These are phyloP conservation scores for Coturnix japonica DNA, from an alignment of 2,113 vertebrate genomes.

Conservation along the genomic window DNA sequence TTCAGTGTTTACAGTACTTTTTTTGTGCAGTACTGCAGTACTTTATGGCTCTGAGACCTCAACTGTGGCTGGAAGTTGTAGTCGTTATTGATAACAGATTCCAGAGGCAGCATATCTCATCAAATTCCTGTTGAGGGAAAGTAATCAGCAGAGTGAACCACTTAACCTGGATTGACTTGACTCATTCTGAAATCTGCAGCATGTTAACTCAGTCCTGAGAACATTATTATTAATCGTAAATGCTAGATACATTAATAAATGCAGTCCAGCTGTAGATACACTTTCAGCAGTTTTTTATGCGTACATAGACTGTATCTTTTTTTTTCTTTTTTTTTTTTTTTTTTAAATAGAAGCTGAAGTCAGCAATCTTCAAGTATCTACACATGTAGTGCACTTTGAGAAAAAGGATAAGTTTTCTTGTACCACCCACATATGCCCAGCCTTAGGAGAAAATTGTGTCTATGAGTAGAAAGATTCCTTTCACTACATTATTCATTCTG, in stretches of 20 bases:
- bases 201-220: background rate
- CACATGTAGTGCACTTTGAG: background rate
- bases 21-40: slow-evolving; percentile 59
- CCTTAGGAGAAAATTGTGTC: background rate
- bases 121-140: slow-evolving; percentile 37
- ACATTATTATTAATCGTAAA: slow-evolving; percentile 14
- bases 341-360: background rate
- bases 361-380: background rate
- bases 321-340: background rate
- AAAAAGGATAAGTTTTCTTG: background rate
- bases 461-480: background rate
- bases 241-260: background rate
- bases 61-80: slow-evolving; percentile 59
- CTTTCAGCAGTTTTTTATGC: background rate
- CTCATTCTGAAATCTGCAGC: slow-evolving; percentile 9
- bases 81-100: slow-evolving; percentile 74
- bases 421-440: background rate
- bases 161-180: slow-evolving; percentile 55
- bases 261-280: background rate
- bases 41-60: slow-evolving; percentile 71
- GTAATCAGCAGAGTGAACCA: slow-evolving; percentile 53
- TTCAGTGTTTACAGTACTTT: slow-evolving; percentile 62
- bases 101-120: slow-evolving; percentile 48
- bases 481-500: background rate
- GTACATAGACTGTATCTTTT: background rate